A percentile compares a stretch with the other conserved stretches of the same genome.
phyloP scores from a whole-genome alignment of 2,113 vertebrate genomes.

The Myotis lucifugus region DNA sequence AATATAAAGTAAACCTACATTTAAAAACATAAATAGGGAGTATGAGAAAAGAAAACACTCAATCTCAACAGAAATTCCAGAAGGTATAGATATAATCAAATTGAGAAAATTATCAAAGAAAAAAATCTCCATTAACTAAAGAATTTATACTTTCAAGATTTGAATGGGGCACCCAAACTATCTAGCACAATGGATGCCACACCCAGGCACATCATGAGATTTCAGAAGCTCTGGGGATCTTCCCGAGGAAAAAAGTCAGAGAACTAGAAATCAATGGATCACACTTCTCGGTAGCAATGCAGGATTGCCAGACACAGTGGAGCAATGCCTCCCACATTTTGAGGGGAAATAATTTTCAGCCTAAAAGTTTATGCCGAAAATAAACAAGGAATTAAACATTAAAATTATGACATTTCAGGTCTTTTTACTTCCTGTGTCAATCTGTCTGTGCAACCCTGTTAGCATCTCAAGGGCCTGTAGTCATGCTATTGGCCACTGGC shows the following conservation, averaged over 20 bases:
- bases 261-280: neutral
- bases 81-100: neutral
- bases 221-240: neutral
- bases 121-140: neutral
- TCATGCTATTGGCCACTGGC: neutral
- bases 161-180: neutral
- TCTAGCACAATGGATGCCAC: neutral
- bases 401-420: neutral
- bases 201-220: neutral
- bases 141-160: neutral
- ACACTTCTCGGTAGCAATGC: neutral
- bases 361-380: neutral
- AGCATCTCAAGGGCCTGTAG: neutral
- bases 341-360: neutral
- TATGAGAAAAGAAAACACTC: conserved; percentile 30
- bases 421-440: neutral
- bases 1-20: neutral
- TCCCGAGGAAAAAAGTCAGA: neutral
- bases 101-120: neutral
- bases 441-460: neutral
- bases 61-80: conserved; percentile 4
- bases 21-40: neutral
- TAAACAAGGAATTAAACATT: neutral
- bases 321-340: neutral
- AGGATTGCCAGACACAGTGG: neutral